Evolutionary conservation across 2,113 vertebrate genomes (phyloP).

Genomic region (Ophiodon elongatus): DNA sequence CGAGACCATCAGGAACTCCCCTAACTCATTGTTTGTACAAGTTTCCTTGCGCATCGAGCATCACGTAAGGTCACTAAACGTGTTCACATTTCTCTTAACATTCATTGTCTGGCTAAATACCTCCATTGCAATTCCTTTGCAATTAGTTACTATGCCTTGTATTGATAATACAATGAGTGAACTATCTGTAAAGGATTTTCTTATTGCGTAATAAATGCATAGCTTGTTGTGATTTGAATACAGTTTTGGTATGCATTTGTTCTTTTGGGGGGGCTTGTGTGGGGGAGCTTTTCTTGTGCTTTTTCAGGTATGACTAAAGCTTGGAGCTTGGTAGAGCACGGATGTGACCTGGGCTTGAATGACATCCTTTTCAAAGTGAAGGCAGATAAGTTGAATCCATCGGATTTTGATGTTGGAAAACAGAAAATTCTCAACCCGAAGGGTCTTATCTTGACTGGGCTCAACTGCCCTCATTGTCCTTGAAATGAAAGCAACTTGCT

Average conservation of each 20-base stretch:
- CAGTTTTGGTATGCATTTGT: slow-evolving; percentile 87
- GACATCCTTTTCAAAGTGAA: slow-evolving; percentile 83
- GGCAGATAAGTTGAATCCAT: slow-evolving; percentile 85
- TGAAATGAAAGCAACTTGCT: slow-evolving; percentile 68
- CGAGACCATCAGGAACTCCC: slow-evolving; percentile 80
- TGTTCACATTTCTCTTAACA: slow-evolving; percentile 73
- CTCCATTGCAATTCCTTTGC: slow-evolving; percentile 79
- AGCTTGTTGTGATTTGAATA: slow-evolving; percentile 83
- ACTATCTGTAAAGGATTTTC: slow-evolving; percentile 84
- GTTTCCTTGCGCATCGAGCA: slow-evolving; percentile 80
- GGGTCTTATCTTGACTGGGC: slow-evolving; percentile 54
- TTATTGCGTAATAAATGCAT: slow-evolving; percentile 87
- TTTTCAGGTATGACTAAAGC: slow-evolving; percentile 87
- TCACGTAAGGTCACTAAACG: slow-evolving; percentile 82
- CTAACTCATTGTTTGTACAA: slow-evolving; percentile 85
- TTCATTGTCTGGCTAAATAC: slow-evolving; percentile 76
- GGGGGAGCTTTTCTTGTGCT: slow-evolving; percentile 86
- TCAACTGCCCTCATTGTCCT: slow-evolving; percentile 46
- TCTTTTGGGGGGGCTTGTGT: slow-evolving; percentile 81
- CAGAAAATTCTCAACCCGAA: slow-evolving; percentile 52
- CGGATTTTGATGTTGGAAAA: slow-evolving; percentile 70
- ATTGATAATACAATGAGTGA: slow-evolving; percentile 81
- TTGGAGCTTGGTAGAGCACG: slow-evolving; percentile 83
- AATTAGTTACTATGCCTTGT: slow-evolving; percentile 81
- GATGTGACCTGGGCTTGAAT: slow-evolving; percentile 82